phyloP scores from a whole-genome alignment of 2,113 vertebrate genomes.

The Progne subis region DNA sequence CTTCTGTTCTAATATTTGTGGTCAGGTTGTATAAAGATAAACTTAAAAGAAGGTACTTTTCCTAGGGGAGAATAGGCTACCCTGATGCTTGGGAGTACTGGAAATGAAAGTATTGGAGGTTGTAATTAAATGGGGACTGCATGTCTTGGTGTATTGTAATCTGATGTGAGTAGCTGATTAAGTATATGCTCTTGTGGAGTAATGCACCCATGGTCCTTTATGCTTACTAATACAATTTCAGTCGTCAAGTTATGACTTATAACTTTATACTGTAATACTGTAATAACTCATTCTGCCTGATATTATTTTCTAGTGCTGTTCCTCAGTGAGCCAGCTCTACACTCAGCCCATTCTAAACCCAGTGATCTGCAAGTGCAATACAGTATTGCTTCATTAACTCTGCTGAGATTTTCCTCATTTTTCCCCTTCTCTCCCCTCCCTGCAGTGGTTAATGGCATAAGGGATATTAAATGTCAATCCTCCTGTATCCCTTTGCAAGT shows the following conservation, averaged over 20 bases:
- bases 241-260: background rate
- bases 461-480: conserved; percentile 71
- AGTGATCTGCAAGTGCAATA: background rate
- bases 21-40: background rate
- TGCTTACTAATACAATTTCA: conserved; percentile 42
- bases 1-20: background rate
- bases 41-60: background rate
- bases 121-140: background rate
- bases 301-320: background rate
- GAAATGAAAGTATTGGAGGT: background rate
- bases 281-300: conserved; percentile 32
- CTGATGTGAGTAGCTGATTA: conserved; percentile 16
- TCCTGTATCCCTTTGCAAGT: conserved; percentile 58
- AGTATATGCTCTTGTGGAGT: background rate
- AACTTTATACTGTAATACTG: background rate
- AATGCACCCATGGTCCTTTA: background rate
- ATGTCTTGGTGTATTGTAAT: background rate
- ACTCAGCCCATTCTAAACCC: background rate
- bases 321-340: background rate
- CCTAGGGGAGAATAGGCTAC: background rate
- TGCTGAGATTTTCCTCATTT: conserved; percentile 26
- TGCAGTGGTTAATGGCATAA: conserved; percentile 60
- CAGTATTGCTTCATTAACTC: conserved; percentile 52
- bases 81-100: background rate
- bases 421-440: background rate